Percentiles rank a stretch among this genome's conserved stretches.
Conservation (phyloP, 2,888 invertebrate genomes). For the Dusona sp. region DNA sequence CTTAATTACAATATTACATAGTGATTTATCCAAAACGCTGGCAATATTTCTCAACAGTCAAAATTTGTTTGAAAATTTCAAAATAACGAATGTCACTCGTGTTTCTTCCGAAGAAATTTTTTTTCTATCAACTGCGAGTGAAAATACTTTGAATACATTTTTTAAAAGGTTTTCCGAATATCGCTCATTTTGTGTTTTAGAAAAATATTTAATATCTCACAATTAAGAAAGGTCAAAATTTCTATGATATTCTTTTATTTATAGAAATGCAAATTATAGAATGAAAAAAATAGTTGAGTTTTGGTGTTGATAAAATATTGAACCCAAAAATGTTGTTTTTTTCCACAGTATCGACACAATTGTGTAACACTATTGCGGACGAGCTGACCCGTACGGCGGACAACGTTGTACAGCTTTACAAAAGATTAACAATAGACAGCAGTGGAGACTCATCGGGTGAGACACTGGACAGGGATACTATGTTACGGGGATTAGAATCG, state of each 20-base stretch:
- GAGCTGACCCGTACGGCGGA: constrained; percentile 89
- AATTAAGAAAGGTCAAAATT: neutral
- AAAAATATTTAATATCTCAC: neutral
- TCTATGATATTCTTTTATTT: neutral
- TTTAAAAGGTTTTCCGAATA: neutral
- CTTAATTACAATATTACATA: neutral
- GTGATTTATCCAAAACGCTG: neutral
- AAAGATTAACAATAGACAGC: constrained; percentile 87
- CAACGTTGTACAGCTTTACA: constrained; percentile 90
- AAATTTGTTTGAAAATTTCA: neutral
- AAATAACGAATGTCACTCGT: neutral
- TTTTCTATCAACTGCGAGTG: neutral
- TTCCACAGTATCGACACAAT: constrained; percentile 87
- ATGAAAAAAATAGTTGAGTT: constrained; percentile 1
- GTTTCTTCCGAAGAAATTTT: neutral
- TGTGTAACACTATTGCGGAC: constrained; percentile 88
- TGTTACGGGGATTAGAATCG: constrained; percentile 84
- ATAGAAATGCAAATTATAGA: neutral
- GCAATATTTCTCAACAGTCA: neutral
- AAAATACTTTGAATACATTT: neutral
- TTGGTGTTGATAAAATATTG: neutral
- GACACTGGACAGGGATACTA: constrained; percentile 83
- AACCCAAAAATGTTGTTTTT: neutral
- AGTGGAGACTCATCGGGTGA: constrained; percentile 79
- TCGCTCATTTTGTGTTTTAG: neutral